Conservation (phyloP, 1,140 invertebrate species). For the Octopus sinensis region DNA sequence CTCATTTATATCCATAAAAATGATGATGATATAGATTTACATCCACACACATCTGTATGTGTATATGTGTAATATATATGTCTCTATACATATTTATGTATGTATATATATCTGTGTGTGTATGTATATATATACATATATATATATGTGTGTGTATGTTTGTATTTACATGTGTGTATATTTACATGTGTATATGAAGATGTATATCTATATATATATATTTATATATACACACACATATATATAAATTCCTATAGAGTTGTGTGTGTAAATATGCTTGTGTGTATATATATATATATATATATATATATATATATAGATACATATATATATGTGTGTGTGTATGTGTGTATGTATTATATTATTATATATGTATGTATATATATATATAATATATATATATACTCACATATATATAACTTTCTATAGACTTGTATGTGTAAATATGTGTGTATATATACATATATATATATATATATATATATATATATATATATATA, state of each 20-base stretch:
- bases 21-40: too few species aligned
- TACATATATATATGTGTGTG: neutral
- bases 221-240: neutral
- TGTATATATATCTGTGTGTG: neutral
- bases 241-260: too few species aligned
- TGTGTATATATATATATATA: too few species aligned
- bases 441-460: too few species aligned
- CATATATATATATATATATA: neutral
- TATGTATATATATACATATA: neutral
- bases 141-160: neutral
- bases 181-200: neutral
- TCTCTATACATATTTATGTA: neutral
- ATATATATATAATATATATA: neutral
- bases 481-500: too few species aligned
- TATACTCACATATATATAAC: neutral
- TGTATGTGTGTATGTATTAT: too few species aligned
- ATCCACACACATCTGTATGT: neutral
- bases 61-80: neutral
- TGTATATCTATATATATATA: neutral
- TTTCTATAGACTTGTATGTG: too few species aligned
- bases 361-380: too few species aligned
- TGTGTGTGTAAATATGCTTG: too few species aligned
- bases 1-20: too few species aligned
- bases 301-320: too few species aligned
- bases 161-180: neutral